These are phyloP conservation scores for Meteorus cinctellus DNA, from an alignment of 2,888 invertebrate genomes.

Conservation along the genomic window DNA sequence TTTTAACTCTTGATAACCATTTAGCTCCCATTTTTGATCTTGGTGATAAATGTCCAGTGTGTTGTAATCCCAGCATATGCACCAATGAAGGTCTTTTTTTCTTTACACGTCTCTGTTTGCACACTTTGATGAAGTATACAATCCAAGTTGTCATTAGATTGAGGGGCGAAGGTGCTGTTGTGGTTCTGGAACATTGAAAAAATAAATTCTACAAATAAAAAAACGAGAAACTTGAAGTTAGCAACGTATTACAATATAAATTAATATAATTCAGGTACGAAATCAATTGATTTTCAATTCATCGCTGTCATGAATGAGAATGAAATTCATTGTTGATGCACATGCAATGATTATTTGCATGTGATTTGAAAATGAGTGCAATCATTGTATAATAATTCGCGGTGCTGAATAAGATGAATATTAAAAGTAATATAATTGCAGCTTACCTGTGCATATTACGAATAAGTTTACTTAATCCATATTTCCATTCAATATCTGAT, in stretches of 20 bases:
- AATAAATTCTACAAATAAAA: not conserved
- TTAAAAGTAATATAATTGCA: not conserved
- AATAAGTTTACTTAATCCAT: slow-evolving; percentile 84
- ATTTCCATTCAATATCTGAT: slow-evolving; percentile 88
- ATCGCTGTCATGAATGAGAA: not conserved
- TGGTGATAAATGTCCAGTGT: slow-evolving; percentile 72
- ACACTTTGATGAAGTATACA: slow-evolving; percentile 75
- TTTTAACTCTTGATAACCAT: slow-evolving; percentile 75
- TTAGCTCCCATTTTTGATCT: slow-evolving; percentile 75
- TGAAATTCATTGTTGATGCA: not conserved
- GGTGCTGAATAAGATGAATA: not conserved
- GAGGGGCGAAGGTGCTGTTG: slow-evolving; percentile 83
- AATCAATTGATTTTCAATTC: not conserved
- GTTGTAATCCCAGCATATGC: slow-evolving; percentile 75
- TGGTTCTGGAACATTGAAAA: slow-evolving; percentile 73
- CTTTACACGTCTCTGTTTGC: slow-evolving; percentile 73
- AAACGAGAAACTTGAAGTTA: not conserved
- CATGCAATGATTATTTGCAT: not conserved
- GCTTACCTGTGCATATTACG: slow-evolving; percentile 82
- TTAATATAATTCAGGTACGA: not conserved
- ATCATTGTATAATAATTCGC: not conserved
- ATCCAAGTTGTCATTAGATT: slow-evolving; percentile 81
- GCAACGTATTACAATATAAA: not conserved
- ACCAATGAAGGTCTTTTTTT: slow-evolving; percentile 74
- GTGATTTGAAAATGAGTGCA: not conserved